These are phyloP conservation scores for Xanthia icteritia DNA, from an alignment of 2,888 invertebrate genomes.

Conservation along the genomic window DNA sequence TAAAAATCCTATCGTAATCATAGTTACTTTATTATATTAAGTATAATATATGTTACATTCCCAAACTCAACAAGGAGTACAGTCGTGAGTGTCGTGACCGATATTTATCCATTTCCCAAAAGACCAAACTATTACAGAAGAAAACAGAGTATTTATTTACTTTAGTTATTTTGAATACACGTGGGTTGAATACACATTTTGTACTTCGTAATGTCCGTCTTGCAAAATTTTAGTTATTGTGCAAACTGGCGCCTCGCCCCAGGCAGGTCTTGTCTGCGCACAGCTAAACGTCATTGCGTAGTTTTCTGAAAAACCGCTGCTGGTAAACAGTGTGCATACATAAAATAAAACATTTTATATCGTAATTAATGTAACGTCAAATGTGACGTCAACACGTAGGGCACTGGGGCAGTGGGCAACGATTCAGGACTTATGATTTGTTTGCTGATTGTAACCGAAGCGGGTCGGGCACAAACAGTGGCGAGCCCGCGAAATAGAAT, in stretches of 20 bases:
- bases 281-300: neutral
- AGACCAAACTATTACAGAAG: neutral
- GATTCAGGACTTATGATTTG: slow-evolving; percentile 16
- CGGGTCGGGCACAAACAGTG: slow-evolving; percentile 28
- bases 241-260: neutral
- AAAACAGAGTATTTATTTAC: neutral
- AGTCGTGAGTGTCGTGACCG: neutral
- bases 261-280: neutral
- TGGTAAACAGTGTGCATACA: neutral
- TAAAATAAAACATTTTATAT: neutral
- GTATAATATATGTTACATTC: neutral
- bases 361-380: neutral
- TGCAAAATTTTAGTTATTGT: neutral
- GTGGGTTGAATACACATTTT: neutral
- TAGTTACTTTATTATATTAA: neutral
- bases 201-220: neutral
- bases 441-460: slow-evolving; percentile 45
- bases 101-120: neutral
- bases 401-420: neutral
- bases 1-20: neutral
- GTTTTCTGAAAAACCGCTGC: neutral
- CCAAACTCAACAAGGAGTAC: neutral
- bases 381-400: neutral
- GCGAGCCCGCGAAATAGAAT: slow-evolving; percentile 44
- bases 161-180: no score